Base-by-base conservation (phyloP, 1,140 invertebrate species). In the Hirudo medicinalis region DNA sequence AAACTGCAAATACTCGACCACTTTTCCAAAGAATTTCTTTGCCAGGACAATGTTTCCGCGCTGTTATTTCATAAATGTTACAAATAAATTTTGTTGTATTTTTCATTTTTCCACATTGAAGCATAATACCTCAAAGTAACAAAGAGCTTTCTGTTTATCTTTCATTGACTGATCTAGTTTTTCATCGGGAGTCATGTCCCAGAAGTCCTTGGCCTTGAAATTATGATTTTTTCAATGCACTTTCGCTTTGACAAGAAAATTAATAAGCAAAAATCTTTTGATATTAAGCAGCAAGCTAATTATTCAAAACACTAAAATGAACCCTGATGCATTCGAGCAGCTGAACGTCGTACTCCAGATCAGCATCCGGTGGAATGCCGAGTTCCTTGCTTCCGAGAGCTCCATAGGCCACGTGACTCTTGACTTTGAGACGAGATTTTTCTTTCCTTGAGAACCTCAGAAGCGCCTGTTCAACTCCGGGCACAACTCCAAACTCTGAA, bases 141-240 rank as follows among this genome's bases (percentile, higher is more conserved):
- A 85, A 0, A 91, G 95, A 67, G 93, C 94, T 81, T 91, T 94
- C 67, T 90, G 89, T 83, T 97, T 97, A 55, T 87, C 88, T 6
- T 89, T 82, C 79, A 89, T 88, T 0, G 90, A 88, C 76, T 91
- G 88, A 69, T 90, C 88, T 20, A 97, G 76, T 78, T 90, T 91
- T 78, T 95, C 89, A 11, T 85, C 66, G 25, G 72, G 67, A 72
- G 90, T 88, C 83, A 97, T 85, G 40, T 88, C 86, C 91, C 91
- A 96, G n/a, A 82, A 80, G 75, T 91, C 89, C 76, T 88, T 87
- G 0, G 83, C 82, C 87, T 89, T 72, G 71, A 78, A 76, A 70
- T 25, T 32, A 32, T 25, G 2, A 32, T 27, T 63, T 63, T 27
- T 4, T 60, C 27, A 60, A 8, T n/a, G 29, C 5, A 13, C 57